Conservation (phyloP, 2,113 vertebrate genomes). For the Nannospalax galili region DNA sequence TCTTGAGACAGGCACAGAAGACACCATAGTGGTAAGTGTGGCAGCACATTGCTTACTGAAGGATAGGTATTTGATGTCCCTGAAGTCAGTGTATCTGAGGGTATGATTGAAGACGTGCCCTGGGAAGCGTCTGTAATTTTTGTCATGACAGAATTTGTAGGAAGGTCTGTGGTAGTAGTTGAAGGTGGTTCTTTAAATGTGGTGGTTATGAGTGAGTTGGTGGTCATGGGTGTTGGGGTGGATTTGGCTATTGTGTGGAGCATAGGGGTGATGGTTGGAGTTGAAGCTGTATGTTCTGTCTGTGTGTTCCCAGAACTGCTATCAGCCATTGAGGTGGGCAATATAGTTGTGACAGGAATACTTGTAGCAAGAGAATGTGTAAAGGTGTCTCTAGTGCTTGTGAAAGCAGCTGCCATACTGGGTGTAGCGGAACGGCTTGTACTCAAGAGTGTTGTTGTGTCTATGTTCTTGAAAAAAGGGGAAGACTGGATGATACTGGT, state of each 20-base stretch:
- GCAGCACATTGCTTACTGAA: accelerated
- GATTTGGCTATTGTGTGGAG: not conserved
- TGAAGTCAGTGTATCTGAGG: accelerated
- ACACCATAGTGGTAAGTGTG: accelerated
- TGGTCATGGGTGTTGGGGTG: no score
- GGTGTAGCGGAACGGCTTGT: accelerated
- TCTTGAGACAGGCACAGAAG: accelerated
- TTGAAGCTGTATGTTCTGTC: not conserved
- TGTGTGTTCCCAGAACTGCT: not conserved
- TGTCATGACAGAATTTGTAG: accelerated
- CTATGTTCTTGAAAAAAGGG: not conserved
- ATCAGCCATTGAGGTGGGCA: not conserved
- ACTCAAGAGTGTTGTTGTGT: not conserved
- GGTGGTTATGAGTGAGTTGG: no score
- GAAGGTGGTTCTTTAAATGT: not conserved
- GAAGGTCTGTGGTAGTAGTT: accelerated
- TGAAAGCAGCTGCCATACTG: accelerated
- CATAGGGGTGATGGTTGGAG: accelerated
- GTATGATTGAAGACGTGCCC: accelerated
- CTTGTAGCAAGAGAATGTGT: not conserved
- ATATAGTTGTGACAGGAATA: accelerated
- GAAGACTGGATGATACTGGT: accelerated
- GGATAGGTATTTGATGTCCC: accelerated
- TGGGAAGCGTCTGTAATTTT: not conserved
- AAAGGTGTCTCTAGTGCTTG: accelerated